Base-by-base conservation (phyloP, 2,888 invertebrate genomes). In the Spisula solida region DNA sequence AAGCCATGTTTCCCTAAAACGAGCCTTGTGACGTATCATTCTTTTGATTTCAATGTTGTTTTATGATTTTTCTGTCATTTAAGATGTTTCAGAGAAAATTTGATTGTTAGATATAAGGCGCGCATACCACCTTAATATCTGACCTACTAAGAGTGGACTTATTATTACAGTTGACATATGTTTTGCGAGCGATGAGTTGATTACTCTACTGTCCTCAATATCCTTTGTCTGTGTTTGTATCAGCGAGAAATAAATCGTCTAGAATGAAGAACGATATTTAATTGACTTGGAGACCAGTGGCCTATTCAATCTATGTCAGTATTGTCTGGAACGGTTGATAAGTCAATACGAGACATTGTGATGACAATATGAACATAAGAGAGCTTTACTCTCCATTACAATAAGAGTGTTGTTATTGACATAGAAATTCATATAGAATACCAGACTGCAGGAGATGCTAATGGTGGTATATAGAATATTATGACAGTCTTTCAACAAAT, bases 271-370 rank as follows among this genome's bases (percentile, higher is more conserved):
- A 25, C n/a, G 60, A 66, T 66, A 66, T 66, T 66, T 66, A 66
- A 66, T 66, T 66, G 60, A 66, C 60, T 66, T 66, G 60, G 60
- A 66, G 60, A 66, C 60, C 25, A 10, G 25, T 6, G 25, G 25
- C 60, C 56, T 66, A 66, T 66, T 66, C 60, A 66, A 66, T 66
- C 60, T 66, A 66, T 66, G 60, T 66, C 60, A 66, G 60, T 25
- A 10, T 5, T 66, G 60, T 66, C 60, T 66, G 60, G 60, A n/a
- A 66, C 12, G 25, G 60, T 66, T 66, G 20, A 25, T 66, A 66
- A 66, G 60, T 66, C 60, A 66, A 66, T 66, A 66, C 12, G 8
- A 25, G 60, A 5, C 25, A 66, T 66, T 66, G 60, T 66, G n/a
- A 25, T 66, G 60, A 66, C 60, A 66, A 66, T 66, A 25, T 41